Evolutionary conservation across 2,113 vertebrate species (phyloP), one percentile per base, ranked within the genome.

Genomic region (Triplophysa siluroides): DNA sequence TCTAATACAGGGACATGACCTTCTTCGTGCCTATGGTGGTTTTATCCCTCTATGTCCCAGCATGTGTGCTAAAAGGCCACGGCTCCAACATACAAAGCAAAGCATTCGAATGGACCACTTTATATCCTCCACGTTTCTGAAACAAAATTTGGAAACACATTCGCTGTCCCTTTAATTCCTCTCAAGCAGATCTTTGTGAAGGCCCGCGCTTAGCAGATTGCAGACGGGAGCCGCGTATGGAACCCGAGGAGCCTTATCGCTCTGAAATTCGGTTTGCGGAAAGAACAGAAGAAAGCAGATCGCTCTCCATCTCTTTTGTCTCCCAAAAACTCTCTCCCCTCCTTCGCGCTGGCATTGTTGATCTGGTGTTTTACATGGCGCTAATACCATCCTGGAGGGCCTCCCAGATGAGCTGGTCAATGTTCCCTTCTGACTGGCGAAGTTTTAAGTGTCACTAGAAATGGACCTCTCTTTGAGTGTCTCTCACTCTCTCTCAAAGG

Each of bases 221-320:
- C 63, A 76, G 64, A 24, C 76, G 18, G 61, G 33, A 78, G 66
- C 62, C 12, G 29, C 63, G 8, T 52, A 78, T 69, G 50, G 64
- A 82, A 71, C 76, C 47, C 41, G 81, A 66, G 68, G 9, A 33
- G 67, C 23, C 72, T 60, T 77, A 72, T 78, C 75, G 63, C 73
- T 76, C 47, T 41, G 24, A 50, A 76, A 81, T 77, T 83, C 67
- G 69, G 81, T 83, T 83, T 79, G 75, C 81, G 76, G 65, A 62
- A 64, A 75, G 65, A 47, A 56, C 14, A 19, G 8, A 74, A 45
- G 69, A 79, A 75, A 78, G 62, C 29, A 45, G 63, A 78, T 74
- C 63, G 23, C 43, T 75, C 65, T 23, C 12, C 63, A 38, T 50
- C 78, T 80, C 70, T 80, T 83, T 83, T 80, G 82, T 81, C 80